Evolutionary conservation across 2,797 vertebrate genomes (phyloP), one percentile per base, ranked within the genome.

Genomic region (Nannoperca australis): DNA sequence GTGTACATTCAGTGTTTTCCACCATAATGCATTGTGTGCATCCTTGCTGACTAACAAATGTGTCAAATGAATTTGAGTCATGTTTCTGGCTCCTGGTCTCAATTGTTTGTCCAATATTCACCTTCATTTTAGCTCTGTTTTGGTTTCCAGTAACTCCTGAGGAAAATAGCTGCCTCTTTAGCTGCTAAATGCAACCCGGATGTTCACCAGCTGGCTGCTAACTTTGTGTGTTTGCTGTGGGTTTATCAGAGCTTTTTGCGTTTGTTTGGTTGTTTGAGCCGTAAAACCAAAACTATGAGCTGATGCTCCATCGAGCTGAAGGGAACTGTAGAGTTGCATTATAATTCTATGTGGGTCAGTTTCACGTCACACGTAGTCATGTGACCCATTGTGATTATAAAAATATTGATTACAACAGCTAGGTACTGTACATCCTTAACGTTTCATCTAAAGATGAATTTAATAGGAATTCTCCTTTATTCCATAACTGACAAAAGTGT

Each of bases 271-370:
- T 56, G 7, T 20, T 40, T 51, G 49, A 36, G 27, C n/a, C 5
- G 3, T n/a, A 12, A 34, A 18, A 59, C 63, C 27, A 60, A 65
- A 76, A 79, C 72, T 70, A 30, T 54, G 36, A 68, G 69, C 36
- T 70, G 50, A 49, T 0, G 4, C 20, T 47, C 3, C 1, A 1
- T 4, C 34, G 27, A 40, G 51, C 51, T 51, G 24, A 64, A 32
- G 36, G 32, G n/a, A 63, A 51, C 53, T 54, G 47, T 11, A 51
- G 32, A 51, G 38, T 17, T 60, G 54, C 36, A 30, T 55, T 44
- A 61, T 55, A 60, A 61, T 27, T 61, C 24, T 27, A 27, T 27
- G 24, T 27, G 24, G 24, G 24, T 27, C 24, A 27, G 24, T 27
- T 27, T 27, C 22, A 38, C 36, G 53, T 49, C 24, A n/a, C 38